Base-by-base conservation (phyloP, 2,888 invertebrate species). In the Orthosia cruda region DNA sequence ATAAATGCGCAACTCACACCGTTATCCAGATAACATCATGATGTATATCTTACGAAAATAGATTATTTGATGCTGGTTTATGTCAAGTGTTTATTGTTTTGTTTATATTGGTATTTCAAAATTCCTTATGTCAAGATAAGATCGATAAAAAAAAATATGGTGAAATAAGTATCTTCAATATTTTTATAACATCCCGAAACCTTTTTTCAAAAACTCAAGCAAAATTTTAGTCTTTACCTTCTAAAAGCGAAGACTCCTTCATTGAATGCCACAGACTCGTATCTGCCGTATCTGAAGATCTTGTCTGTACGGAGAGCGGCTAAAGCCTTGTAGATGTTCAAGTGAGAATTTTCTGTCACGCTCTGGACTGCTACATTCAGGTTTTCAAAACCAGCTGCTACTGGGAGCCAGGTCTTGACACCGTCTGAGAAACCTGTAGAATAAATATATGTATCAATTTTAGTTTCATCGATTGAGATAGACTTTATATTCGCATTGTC, bases 351-450 rank as follows among this genome's bases (percentile, higher is more conserved):
- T 0, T 92, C 89, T 0, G 88, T 90, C 0, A 76, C 76, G 50
- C 91, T 94, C 89, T 98, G 97, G 0, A 90, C 89, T 66, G 95
- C 95, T 16, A 98, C 95, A 89, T 98, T 98, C 0, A 97, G 88
- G 0, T 89, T 90, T 67, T 93, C 89, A 87, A 97, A 98, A 65
- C 98, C 97, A 0, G 94, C 93, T 80, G 98, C 97, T 3, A 98
- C 97, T 0, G 98, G 98, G 9, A 98, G 90, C 98, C 98, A 98
- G 0, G 98, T 97, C 70, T 94, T 96, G 0, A 92, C 90, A 11
- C 94, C 96, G 1, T 88, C 93, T 0, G 97, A 97, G 87, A 98
- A 98, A 5, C 98, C 97, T 97, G 84, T 9, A 72, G 75, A 67
- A 68, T 71, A 3, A n/a, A n/a, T n/a, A n/a, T n/a, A n/a, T n/a